Evolutionary conservation across 2,113 vertebrate genomes (phyloP).

Genomic region (Toxostoma redivivum): DNA sequence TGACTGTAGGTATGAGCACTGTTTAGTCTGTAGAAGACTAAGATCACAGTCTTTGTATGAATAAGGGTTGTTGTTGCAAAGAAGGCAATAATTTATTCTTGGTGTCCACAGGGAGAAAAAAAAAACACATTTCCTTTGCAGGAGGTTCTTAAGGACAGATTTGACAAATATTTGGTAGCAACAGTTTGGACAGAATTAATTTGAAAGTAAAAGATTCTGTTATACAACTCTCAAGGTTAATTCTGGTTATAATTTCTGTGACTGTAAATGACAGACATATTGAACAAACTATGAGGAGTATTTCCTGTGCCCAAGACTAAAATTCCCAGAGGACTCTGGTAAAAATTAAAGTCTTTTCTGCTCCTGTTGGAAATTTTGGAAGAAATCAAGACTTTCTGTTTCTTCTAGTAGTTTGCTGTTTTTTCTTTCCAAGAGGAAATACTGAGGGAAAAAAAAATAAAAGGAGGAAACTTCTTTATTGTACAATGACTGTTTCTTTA

Average conservation of each 20-base stretch:
- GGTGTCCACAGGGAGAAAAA: not conserved
- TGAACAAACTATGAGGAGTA: not conserved
- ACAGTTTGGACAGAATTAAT: not conserved
- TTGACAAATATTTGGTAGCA: not conserved
- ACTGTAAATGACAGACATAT: not conserved
- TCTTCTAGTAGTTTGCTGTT: no score
- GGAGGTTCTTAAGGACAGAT: not conserved
- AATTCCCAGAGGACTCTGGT: not conserved
- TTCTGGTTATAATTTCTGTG: not conserved
- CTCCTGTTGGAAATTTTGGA: not conserved
- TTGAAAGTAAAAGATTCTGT: not conserved
- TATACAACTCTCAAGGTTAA: not conserved
- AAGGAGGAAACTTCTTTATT: not conserved
- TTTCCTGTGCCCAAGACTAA: not conserved
- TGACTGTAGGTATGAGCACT: not conserved
- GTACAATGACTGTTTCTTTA: not conserved
- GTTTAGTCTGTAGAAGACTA: not conserved
- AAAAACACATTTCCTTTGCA: not conserved
- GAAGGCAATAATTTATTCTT: not conserved
- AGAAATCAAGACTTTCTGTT: not conserved
- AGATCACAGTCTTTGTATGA: not conserved
- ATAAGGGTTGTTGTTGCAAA: not conserved
- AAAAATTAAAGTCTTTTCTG: not conserved
- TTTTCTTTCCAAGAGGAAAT: not conserved
- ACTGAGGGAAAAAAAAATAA: not conserved